Evolutionary conservation across 2,888 invertebrate genomes (phyloP), one percentile per base, ranked within the genome.

Genomic region (Andrena camellia): DNA sequence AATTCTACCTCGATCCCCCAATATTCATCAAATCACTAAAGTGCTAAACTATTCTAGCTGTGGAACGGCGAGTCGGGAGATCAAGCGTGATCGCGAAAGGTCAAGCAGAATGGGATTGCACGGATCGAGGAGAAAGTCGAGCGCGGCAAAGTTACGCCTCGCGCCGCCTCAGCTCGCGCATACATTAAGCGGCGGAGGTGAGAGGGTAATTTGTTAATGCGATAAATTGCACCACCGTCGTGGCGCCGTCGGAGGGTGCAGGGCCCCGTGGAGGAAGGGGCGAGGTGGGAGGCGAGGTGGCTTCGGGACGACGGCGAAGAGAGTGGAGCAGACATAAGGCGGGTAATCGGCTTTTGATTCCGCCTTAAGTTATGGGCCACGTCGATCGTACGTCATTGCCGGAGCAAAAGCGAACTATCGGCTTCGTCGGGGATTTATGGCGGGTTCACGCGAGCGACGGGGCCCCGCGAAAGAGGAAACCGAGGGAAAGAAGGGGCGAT

Each of bases 301-400:
- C 57, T 20, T 23, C 57, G 57, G 10, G 57, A 57, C 57, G 50
- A 31, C 57, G 50, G 35, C 50, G 54, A 35, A 42, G 13, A 57
- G 62, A 68, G 67, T 48, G 42, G 50, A 68, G 35, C 67, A 71
- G 85, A 87, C 77, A 57, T 54, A 76, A 75, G 73, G 60, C 80
- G 77, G 87, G 86, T 89, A 90, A 90, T 90, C 89, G 86, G 66
- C 90, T 89, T 89, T 90, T 90, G 90, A 90, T 89, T 90, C 86
- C 69, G 88, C 83, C 85, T 85, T 86, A 86, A 90, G 86, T 90
- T 88, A 90, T 89, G 87, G 88, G 83, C 88, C 79, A 76, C 75
- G 90, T 90, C 88, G 89, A 88, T 88, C 86, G 88, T 89, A 88
- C 90, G 86, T 90, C 90, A 89, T 90, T 88, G 82, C 78, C 78